phyloP scores from a whole-genome alignment of 2,797 vertebrate genomes.

The Falco cherrug region DNA sequence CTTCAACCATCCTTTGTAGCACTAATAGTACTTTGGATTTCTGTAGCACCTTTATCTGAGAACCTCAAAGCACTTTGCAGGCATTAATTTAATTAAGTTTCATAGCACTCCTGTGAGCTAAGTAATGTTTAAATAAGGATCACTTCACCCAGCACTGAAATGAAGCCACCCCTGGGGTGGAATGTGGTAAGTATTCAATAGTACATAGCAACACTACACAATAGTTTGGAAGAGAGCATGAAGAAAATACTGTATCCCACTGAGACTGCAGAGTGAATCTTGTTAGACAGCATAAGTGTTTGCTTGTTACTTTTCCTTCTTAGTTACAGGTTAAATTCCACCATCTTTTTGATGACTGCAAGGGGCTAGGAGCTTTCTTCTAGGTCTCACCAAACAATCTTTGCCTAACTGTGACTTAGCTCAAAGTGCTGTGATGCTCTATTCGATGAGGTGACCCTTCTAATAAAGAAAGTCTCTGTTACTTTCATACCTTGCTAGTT shows the following conservation, averaged over 20 bases:
- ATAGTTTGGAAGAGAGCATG: neutral
- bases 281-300: neutral
- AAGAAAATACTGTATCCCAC: neutral
- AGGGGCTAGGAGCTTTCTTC: neutral
- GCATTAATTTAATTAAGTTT: conserved; percentile 72
- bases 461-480: neutral
- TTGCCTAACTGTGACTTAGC: neutral
- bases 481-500: neutral
- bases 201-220: conserved; percentile 9
- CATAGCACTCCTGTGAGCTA: conserved; percentile 55
- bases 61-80: conserved; percentile 59
- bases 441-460: neutral
- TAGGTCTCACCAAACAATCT: neutral
- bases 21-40: conserved; percentile 42
- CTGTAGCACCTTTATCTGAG: conserved; percentile 60
- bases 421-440: neutral
- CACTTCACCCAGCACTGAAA: conserved; percentile 60
- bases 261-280: neutral
- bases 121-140: conserved; percentile 69
- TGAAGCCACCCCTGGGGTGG: conserved; percentile 34
- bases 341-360: neutral
- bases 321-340: neutral
- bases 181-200: conserved; percentile 6
- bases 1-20: conserved; percentile 38
- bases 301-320: neutral